phyloP scores from a whole-genome alignment of 2,888 invertebrate species.

The Drosophila melanosoma region DNA sequence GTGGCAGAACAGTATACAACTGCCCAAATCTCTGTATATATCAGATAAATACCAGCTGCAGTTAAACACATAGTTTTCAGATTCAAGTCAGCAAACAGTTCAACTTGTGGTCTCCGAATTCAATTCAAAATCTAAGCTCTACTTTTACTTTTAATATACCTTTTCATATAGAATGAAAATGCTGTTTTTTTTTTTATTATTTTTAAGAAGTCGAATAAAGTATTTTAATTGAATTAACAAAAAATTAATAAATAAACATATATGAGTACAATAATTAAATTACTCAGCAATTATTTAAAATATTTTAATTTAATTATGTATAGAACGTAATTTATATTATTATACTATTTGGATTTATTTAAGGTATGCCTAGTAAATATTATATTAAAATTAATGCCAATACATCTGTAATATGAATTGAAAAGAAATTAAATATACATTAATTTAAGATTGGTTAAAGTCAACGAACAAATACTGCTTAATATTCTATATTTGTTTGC shows the following conservation, averaged over 20 bases:
- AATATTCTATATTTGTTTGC: not conserved
- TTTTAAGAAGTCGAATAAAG: not conserved
- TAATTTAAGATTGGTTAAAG: not conserved
- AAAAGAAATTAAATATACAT: no score
- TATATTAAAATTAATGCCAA: not conserved
- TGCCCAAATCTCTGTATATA: constrained; percentile 1
- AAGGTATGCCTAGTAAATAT: not conserved
- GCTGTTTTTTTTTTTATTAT: not conserved
- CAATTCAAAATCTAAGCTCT: not conserved
- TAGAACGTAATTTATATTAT: no score
- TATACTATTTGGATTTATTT: no score
- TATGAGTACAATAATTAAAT: no score
- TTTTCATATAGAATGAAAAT: not conserved
- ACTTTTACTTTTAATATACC: not conserved
- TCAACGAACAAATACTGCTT: not conserved
- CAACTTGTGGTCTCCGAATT: not conserved
- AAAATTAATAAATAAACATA: not conserved
- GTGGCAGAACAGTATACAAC: constrained; percentile 27
- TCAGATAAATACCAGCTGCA: constrained; percentile 21
- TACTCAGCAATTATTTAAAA: not conserved
- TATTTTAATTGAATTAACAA: not conserved
- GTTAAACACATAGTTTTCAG: constrained; percentile 24
- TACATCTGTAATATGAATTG: no score
- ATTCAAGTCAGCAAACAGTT: constrained; percentile 14
- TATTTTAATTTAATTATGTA: not conserved